Evolutionary conservation across 2,797 vertebrate species (phyloP), one percentile per base, ranked within the genome.

Genomic region (Melanitta fusca): DNA sequence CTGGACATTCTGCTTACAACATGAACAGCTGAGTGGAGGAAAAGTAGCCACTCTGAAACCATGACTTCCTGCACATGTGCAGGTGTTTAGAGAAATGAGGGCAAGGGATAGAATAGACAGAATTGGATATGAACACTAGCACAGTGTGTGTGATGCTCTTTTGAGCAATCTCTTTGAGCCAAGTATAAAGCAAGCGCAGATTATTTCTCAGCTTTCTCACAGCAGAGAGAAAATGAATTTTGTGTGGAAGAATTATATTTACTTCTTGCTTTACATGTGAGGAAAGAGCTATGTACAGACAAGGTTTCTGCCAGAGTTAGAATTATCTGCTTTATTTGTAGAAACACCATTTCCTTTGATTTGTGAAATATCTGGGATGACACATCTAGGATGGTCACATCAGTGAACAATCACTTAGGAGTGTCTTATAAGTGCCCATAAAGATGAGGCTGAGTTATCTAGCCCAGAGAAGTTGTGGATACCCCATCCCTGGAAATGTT

Each of bases 341-440:
- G 58, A 91, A 93, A 90, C 24, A 74, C 22, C 39, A 74, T 28
- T 45, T 93, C 28, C 49, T 86, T 92, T 83, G 74, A 78, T 75
- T 91, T 93, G 38, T 11, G 8, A 95, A 95, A 80, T 84, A 93
- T 88, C 80, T 54, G 69, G 92, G 62, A 68, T 68, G 94, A 66
- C 82, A 77, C n/a, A 64, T 83, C 45, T 80, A 80, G 80, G 70
- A 80, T 80, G 74, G 89, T 77, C 84, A 89, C 70, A 56, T 77
- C 71, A 57, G n/a, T 75, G 80, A 87, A 71, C 38, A 66, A 45
- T 65, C 57, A 62, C 24, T 74, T 72, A 65, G 47, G 8, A 69
- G 27, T 36, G 18, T 78, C 49, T 32, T 89, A 8, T 2, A 7
- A 69, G 32, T 69, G 6, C 34, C 74, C 65, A 78, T 5, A 53